phyloP scores from a whole-genome alignment of 2,888 invertebrate genomes.

The Sipunculus nudus region DNA sequence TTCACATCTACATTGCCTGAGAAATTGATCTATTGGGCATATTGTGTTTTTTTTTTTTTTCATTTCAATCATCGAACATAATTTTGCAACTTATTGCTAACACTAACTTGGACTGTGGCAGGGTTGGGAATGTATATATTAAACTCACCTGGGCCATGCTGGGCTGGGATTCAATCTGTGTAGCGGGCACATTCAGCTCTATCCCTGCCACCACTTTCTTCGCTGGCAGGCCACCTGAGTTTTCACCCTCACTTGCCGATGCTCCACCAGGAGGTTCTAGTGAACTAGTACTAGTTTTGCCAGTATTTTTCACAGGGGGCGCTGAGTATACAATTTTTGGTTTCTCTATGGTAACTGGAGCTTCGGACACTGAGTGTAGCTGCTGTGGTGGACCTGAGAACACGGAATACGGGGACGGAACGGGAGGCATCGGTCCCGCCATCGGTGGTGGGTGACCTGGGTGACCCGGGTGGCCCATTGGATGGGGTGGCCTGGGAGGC shows the following conservation, averaged over 20 bases:
- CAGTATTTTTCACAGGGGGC: slow-evolving; percentile 52
- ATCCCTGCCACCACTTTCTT: slow-evolving; percentile 11
- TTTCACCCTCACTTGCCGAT: no score
- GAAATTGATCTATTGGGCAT: no score
- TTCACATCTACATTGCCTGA: no score
- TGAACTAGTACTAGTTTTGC: no score
- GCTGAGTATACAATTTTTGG: slow-evolving; percentile 59
- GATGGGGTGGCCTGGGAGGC: slow-evolving; percentile 16
- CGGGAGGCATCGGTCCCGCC: slow-evolving; percentile 21
- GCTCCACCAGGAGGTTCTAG: no score
- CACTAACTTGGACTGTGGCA: no score
- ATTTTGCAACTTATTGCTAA: no score
- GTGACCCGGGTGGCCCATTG: slow-evolving; percentile 26
- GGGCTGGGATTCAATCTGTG: slow-evolving; percentile 11
- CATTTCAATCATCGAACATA: no score
- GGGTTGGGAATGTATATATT: no score
- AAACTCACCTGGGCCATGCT: no score
- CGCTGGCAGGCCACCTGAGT: no score
- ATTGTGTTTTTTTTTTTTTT: no score
- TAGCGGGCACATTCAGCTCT: slow-evolving; percentile 21
- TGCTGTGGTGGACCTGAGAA: not conserved
- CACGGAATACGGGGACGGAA: not conserved
- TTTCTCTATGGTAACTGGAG: slow-evolving; percentile 38
- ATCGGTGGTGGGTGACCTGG: slow-evolving; percentile 24
- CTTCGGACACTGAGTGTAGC: slow-evolving; percentile 4